Base-by-base conservation (phyloP, 1,140 invertebrate genomes). In the Rhagoletis zephyria region DNA sequence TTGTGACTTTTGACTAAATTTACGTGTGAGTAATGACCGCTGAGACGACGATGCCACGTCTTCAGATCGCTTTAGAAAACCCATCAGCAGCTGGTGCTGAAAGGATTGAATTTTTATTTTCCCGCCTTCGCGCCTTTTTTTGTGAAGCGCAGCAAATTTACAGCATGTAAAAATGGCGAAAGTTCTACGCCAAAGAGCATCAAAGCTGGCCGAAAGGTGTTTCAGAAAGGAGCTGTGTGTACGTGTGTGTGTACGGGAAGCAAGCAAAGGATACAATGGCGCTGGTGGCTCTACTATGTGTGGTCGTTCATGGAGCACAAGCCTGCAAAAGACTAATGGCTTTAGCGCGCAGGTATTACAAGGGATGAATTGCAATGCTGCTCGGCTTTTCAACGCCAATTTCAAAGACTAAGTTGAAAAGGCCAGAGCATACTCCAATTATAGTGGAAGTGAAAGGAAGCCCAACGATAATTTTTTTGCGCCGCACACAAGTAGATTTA, bases 291-390 rank as follows among this genome's bases (percentile, higher is more conserved):
- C 30, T 30, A 30, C 30, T 30, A 12, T 59, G 74, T 81, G 4
- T 74, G 70, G 1, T 30, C n/a, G 70, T 51, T 77, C 48, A 56
- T 56, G 6, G 6, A 14, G n/a, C 4, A 19, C 0, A 56, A 81
- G 74, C 48, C 74, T 81, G 74, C 74, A 51, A 81, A 81, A 81
- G 48, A 81, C 74, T 81, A 56, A 56, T 81, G 74, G 51, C 74
- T 48, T 51, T 7, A 81, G 19, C 14, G 74, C 48, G 16, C 4
- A 16, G 30, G 70, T 10, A n/a, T 56, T 51, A 81, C 14, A 19
- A 81, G n/a, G 5, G 74, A 3, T 81, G 74, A 81, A 56, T 81
- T 5, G 30, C 4, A 67, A 67, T 19, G 48, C 16, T n/a, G 64
- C 5, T 19, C 19, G 9, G 56, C 74, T 56, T 81, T 81, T 81